A percentile compares a stretch with the other conserved stretches of the same genome.
Evolutionary conservation across 1,140 invertebrate genomes (phyloP).

Genomic region (Drosophila burlai): DNA sequence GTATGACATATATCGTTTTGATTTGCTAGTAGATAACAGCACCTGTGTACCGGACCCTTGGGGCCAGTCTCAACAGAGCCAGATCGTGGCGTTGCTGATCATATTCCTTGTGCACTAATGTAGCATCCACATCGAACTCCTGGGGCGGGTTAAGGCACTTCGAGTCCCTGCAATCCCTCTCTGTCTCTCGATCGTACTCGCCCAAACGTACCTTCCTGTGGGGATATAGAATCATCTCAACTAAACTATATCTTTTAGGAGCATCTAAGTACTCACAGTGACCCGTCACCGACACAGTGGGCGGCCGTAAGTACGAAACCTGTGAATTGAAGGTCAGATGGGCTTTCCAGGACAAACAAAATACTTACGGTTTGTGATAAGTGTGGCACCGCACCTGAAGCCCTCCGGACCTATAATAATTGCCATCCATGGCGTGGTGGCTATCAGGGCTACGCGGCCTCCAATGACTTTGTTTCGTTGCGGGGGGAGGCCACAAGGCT

Average conservation of each 20-base stretch:
- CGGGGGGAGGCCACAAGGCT: background rate
- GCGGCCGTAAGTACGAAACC: slow-evolving; percentile 15
- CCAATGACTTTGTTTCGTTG: background rate
- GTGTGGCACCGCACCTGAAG: slow-evolving; percentile 8
- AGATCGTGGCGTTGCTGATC: slow-evolving; percentile 7
- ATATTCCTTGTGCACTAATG: background rate
- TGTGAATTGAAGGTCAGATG: background rate
- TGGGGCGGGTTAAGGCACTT: background rate
- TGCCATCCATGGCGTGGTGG: slow-evolving; percentile 14
- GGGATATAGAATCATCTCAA: background rate
- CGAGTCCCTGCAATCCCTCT: background rate
- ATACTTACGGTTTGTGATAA: slow-evolving; percentile 15
- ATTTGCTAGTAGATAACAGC: no score
- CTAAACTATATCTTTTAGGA: background rate
- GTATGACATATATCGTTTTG: no score
- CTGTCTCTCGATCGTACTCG: background rate
- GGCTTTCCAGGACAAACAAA: background rate
- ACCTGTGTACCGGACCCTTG: slow-evolving; percentile 5
- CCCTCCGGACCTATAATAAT: background rate
- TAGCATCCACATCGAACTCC: slow-evolving; percentile 11
- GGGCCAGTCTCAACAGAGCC: slow-evolving; percentile 1
- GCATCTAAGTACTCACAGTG: slow-evolving; percentile 11
- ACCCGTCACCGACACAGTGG: background rate
- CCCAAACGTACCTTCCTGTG: slow-evolving; percentile 9
- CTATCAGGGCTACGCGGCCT: background rate